Conservation (phyloP, 2,113 vertebrate species). For the Hydrochoerus hydrochaeris region DNA sequence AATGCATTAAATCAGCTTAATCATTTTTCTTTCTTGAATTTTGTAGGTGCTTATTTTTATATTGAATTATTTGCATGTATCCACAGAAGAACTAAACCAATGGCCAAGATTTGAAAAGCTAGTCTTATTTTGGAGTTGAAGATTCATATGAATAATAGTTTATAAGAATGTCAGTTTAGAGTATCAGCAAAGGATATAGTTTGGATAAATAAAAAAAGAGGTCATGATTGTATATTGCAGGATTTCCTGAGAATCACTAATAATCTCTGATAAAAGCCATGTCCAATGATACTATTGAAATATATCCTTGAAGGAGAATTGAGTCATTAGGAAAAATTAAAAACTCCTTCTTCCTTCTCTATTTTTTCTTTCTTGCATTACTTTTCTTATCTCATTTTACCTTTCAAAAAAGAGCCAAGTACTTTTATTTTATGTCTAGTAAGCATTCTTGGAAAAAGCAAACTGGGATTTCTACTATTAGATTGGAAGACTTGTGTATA, state of each 20-base stretch:
- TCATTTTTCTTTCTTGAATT: conserved; percentile 55
- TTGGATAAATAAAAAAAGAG: not conserved
- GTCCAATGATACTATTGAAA: not conserved
- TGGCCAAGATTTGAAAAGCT: not conserved
- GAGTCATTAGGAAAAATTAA: not conserved
- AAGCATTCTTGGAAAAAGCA: not conserved
- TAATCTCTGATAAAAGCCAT: not conserved
- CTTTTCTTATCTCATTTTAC: not conserved
- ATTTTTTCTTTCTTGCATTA: not conserved
- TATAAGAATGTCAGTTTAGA: not conserved
- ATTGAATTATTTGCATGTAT: conserved; percentile 46
- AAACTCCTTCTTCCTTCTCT: not conserved
- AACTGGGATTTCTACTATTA: not conserved
- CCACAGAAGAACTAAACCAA: conserved; percentile 40
- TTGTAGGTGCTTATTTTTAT: not conserved
- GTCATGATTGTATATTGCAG: not conserved
- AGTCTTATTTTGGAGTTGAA: conserved; percentile 36
- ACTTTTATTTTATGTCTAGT: not conserved
- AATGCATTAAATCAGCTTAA: conserved; percentile 48
- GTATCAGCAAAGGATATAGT: not conserved
- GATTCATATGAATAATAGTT: conserved; percentile 36
- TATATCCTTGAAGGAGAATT: not conserved
- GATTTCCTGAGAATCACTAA: not conserved
- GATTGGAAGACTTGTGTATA: not conserved
- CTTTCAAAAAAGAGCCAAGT: not conserved